phyloP scores from a whole-genome alignment of 2,888 invertebrate genomes.

The Euplexia lucipara region DNA sequence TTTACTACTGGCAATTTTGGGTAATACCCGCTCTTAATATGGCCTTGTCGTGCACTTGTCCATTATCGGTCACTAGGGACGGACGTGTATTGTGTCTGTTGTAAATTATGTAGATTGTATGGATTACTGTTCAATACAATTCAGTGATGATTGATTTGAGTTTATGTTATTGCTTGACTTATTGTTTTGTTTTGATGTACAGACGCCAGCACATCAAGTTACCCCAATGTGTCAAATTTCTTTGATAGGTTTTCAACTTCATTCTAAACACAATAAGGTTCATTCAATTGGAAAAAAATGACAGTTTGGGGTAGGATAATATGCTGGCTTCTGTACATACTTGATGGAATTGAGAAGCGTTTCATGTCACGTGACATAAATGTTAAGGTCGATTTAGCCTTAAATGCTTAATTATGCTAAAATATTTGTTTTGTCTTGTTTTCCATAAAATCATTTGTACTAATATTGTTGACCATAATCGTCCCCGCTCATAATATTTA shows the following conservation, averaged over 20 bases:
- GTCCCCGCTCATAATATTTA: too few species aligned
- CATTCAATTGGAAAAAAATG: too few species aligned
- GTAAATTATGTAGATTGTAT: conserved; percentile 44
- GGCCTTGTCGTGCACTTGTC: conserved; percentile 29
- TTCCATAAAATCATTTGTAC: too few species aligned
- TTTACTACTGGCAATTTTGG: too few species aligned
- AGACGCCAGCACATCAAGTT: too few species aligned
- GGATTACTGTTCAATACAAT: conserved; percentile 29
- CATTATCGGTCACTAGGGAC: conserved; percentile 43
- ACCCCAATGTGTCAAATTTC: too few species aligned
- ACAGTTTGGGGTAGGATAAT: too few species aligned
- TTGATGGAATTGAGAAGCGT: neutral
- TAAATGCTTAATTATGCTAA: neutral
- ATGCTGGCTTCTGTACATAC: too few species aligned
- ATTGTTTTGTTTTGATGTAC: neutral
- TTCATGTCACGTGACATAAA: neutral
- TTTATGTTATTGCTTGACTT: conserved; percentile 7
- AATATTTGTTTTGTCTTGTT: too few species aligned
- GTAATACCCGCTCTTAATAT: conserved; percentile 3
- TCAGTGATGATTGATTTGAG: conserved; percentile 36
- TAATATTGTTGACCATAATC: too few species aligned
- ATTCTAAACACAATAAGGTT: too few species aligned
- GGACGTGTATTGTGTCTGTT: conserved; percentile 26
- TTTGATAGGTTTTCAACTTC: too few species aligned
- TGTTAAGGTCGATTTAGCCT: neutral